Percentiles rank a stretch among this genome's conserved stretches.
These are phyloP conservation scores for Drosophila varians DNA, from an alignment of 1,140 invertebrate genomes.

Conservation along the genomic window DNA sequence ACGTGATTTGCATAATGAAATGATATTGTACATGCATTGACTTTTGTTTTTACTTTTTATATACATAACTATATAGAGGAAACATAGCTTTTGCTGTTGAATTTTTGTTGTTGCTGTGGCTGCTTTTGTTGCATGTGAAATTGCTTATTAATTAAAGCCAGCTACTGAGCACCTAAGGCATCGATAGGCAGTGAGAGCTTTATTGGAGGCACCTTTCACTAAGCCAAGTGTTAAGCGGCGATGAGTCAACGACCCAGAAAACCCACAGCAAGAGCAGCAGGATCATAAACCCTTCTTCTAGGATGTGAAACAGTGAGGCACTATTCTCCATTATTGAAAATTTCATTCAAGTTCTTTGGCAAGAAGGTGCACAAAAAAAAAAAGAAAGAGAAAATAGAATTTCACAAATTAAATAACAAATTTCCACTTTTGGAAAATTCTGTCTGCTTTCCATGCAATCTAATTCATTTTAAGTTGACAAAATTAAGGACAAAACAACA, in stretches of 20 bases:
- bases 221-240: conserved; percentile 8
- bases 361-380: background rate
- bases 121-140: conserved; percentile 34
- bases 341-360: background rate
- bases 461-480: background rate
- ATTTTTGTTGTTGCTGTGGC: conserved; percentile 9
- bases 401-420: background rate
- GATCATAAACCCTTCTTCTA: conserved; percentile 11
- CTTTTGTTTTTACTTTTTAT: conserved; percentile 28
- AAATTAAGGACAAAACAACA: conserved; percentile 1
- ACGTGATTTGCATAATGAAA: conserved; percentile 46
- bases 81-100: conserved; percentile 14
- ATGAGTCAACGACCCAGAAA: conserved; percentile 23
- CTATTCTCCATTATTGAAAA: background rate
- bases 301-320: background rate
- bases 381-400: background rate
- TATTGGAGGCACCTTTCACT: conserved; percentile 36
- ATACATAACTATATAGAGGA: conserved; percentile 32
- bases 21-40: conserved; percentile 49
- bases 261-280: conserved; percentile 8
- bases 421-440: background rate
- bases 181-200: conserved; percentile 52
- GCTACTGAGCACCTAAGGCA: conserved; percentile 51
- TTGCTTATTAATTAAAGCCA: conserved; percentile 51
- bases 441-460: background rate